Conservation (phyloP, 2,888 invertebrate genomes). For the Gastrophysa polygoni region DNA sequence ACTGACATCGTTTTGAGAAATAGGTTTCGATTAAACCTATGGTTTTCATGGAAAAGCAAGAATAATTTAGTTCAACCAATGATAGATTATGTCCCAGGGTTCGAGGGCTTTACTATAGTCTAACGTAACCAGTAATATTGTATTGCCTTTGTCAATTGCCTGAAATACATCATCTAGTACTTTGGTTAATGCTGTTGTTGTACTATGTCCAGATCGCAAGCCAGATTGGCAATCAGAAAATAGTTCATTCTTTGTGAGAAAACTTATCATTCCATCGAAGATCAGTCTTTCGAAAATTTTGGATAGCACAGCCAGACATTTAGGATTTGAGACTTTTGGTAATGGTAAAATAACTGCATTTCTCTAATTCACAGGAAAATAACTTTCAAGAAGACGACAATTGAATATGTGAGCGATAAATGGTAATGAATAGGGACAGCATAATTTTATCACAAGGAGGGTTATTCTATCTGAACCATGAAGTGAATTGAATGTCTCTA, state of each 20-base stretch:
- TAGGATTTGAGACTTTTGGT: constrained; percentile 1
- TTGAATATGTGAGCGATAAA: constrained; percentile 9
- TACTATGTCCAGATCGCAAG: not conserved
- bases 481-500: too few species aligned
- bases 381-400: not conserved
- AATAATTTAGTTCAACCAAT: too few species aligned
- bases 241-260: not conserved
- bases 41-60: too few species aligned
- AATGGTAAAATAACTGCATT: constrained; percentile 2
- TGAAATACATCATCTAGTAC: not conserved
- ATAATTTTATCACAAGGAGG: not conserved
- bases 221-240: too few species aligned
- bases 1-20: too few species aligned
- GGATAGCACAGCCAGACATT: not conserved
- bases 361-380: constrained; percentile 1
- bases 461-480: constrained; percentile 4
- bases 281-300: not conserved
- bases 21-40: too few species aligned
- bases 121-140: too few species aligned
- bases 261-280: not conserved
- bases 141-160: too few species aligned
- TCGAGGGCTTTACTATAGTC: too few species aligned
- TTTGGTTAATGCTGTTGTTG: not conserved
- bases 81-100: too few species aligned
- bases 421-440: constrained; percentile 5